phyloP scores from a whole-genome alignment of 1,140 invertebrate species.

The Drosophila melanica region DNA sequence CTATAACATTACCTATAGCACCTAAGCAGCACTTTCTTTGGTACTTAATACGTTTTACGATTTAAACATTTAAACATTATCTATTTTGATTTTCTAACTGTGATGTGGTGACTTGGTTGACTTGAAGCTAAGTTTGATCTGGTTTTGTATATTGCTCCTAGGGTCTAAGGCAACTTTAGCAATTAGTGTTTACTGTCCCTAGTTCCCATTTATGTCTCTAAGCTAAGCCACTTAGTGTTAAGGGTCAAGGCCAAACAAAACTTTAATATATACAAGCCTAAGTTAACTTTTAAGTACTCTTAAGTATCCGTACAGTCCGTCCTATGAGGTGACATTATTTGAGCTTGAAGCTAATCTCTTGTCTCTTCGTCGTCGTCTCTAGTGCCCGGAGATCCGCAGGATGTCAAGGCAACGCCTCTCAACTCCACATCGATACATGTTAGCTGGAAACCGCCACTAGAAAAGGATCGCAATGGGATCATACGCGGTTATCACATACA shows the following conservation, averaged over 20 bases:
- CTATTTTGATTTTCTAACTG: constrained; percentile 55
- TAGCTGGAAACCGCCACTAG: constrained; percentile 94
- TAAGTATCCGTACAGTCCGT: constrained; percentile 15
- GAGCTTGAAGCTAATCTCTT: constrained; percentile 54
- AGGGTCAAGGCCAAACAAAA: not conserved
- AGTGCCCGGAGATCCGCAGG: constrained; percentile 98
- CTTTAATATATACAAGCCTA: constrained; percentile 27
- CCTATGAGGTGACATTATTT: constrained; percentile 11
- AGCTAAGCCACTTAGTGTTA: constrained; percentile 54
- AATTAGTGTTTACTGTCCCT: constrained; percentile 46
- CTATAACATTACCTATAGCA: constrained; percentile 36
- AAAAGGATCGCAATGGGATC: constrained; percentile 97
- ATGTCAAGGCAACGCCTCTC: constrained; percentile 92
- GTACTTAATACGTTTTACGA: constrained; percentile 38
- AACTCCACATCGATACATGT: constrained; percentile 97
- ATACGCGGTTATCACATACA: constrained; percentile 98
- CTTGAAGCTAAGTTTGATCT: constrained; percentile 67
- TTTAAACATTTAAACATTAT: constrained; percentile 31
- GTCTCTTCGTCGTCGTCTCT: constrained; percentile 84
- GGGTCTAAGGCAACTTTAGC: constrained; percentile 54
- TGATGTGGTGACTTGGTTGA: constrained; percentile 73
- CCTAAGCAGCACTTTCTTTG: constrained; percentile 66
- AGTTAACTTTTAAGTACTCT: constrained; percentile 38
- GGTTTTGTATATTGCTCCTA: constrained; percentile 63
- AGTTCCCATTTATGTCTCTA: constrained; percentile 43